Conservation (phyloP, 2,797 vertebrate species). For the Leptodactylus fallax region DNA sequence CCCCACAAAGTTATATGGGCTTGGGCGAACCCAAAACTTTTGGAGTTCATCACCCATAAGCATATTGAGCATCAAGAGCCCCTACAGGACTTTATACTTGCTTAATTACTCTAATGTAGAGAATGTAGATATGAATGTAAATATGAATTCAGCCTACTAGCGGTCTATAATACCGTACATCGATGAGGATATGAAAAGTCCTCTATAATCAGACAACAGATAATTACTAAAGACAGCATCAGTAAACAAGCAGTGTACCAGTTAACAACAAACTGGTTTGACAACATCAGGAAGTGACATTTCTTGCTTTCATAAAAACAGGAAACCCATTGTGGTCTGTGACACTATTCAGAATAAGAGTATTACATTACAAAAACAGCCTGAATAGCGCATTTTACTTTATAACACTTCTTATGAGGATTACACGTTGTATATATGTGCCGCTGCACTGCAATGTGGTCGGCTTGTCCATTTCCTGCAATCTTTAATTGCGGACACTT, state of each 20-base stretch:
- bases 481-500: conserved; percentile 27
- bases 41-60: no score
- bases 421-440: neutral
- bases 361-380: conserved; percentile 46
- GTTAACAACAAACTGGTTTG: conserved; percentile 66
- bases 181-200: no score
- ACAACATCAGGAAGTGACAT: conserved; percentile 83
- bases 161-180: no score
- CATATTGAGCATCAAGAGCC: no score
- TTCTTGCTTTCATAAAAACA: conserved; percentile 72
- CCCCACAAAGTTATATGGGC: no score
- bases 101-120: no score
- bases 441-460: neutral
- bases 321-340: conserved; percentile 80
- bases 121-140: no score
- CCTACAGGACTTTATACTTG: no score
- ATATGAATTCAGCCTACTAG: no score
- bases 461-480: conserved; percentile 27
- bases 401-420: neutral
- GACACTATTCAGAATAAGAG: conserved; percentile 68
- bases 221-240: conserved; percentile 18
- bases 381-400: conserved; percentile 51
- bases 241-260: conserved; percentile 25
- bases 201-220: conserved; percentile 28
- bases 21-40: no score